Evolutionary conservation across 2,797 vertebrate genomes (phyloP), one percentile per base, ranked within the genome.

Genomic region (Xenops minutus): DNA sequence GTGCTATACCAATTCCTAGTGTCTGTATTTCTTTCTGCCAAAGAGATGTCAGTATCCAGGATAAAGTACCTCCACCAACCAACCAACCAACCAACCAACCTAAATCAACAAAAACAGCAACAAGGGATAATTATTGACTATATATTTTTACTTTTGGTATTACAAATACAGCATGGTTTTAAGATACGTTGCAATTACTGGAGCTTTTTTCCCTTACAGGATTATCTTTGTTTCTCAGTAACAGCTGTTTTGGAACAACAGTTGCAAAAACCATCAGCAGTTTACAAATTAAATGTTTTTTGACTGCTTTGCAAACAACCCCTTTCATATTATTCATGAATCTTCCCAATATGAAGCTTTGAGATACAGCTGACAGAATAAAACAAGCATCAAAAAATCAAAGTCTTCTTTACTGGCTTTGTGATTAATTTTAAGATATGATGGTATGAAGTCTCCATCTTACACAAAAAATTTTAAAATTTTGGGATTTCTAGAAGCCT

Each of bases 241-340:
- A 78, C 67, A 92, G 59, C 74, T 92, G 37, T 72, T 91, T 73
- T 41, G 61, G 37, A 86, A 59, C 21, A 56, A 51, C 46, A 76
- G 49, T 82, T 76, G 19, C 36, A 67, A 73, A 85, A 91, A 68
- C 30, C 77, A 69, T 80, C 58, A 58, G 14, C 54, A 63, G 26
- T 85, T 93, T 62, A 48, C 44, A 93, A 92, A 84, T 88, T 46
- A 96, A 93, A 62, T 92, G 41, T 66, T 91, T 81, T 63, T 66
- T 17, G 11, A 71, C 37, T 82, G 34, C 66, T 86, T 89, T 92
- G 55, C 41, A 76, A 93, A 87, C 87, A 75, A 30, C 20, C 21
- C 4, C 18, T 81, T 89, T 88, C 19, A 41, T 83, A 63, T 78
- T 71, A 56, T 85, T 66, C 6, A 18, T 72, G 55, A 63, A 61